Conservation (phyloP, 1,140 invertebrate genomes). For the Homalodisca vitripennis region DNA sequence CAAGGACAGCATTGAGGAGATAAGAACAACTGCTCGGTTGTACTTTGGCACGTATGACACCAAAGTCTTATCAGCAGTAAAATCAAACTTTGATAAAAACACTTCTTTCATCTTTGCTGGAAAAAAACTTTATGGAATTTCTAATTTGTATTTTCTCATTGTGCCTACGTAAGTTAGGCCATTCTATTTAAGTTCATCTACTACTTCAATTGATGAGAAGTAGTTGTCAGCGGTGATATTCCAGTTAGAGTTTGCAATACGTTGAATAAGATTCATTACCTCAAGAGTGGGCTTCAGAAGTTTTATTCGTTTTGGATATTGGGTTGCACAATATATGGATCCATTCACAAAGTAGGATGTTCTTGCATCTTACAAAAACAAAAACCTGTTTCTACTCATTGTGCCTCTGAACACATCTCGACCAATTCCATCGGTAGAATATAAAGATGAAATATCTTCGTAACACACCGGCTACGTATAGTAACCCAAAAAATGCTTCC, state of each 20-base stretch:
- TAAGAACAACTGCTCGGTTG: conserved; percentile 29
- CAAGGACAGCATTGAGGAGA: conserved; percentile 43
- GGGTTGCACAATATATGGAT: conserved; percentile 23
- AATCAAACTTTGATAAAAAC: conserved; percentile 29
- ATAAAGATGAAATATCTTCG: no score
- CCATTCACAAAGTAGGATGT: conserved; percentile 29
- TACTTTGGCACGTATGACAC: conserved; percentile 37
- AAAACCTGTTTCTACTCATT: conserved; percentile 5
- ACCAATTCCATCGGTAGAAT: no score
- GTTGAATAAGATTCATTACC: conserved; percentile 28
- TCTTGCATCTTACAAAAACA: conserved; percentile 28
- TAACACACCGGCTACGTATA: no score
- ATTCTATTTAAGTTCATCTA: conserved; percentile 42
- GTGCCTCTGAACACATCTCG: no score
- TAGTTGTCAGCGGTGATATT: conserved; percentile 49
- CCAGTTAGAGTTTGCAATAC: conserved; percentile 42
- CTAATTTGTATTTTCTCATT: conserved; percentile 49
- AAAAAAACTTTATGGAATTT: conserved; percentile 45
- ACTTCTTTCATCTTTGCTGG: conserved; percentile 22
- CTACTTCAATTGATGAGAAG: conserved; percentile 47
- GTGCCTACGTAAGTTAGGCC: conserved; percentile 49
- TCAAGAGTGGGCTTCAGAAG: conserved; percentile 2
- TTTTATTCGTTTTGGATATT: conserved; percentile 22
- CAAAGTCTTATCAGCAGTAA: conserved; percentile 33
- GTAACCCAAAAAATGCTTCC: no score